phyloP scores from a whole-genome alignment of 2,113 vertebrate species.

The Nesoenas mayeri region DNA sequence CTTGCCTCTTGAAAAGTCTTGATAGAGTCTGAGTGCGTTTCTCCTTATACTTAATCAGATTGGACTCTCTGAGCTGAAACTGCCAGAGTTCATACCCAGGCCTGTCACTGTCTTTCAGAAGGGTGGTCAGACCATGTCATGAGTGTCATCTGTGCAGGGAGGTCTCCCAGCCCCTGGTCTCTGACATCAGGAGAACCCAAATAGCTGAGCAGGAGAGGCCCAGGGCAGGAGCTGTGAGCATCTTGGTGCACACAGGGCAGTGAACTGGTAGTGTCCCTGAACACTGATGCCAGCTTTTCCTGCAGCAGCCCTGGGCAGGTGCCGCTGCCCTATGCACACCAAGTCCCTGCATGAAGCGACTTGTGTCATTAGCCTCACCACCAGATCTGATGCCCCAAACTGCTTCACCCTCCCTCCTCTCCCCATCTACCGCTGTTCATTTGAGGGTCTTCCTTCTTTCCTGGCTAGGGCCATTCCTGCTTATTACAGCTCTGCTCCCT shows the following conservation, averaged over 20 bases:
- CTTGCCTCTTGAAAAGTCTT: neutral
- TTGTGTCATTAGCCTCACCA: neutral
- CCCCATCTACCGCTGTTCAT: neutral
- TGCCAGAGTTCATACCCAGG: neutral
- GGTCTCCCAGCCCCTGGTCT: neutral
- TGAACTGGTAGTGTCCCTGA: neutral
- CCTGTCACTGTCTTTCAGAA: neutral
- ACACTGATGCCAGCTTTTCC: neutral
- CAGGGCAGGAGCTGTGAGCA: neutral
- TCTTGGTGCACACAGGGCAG: no score
- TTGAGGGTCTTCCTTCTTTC: neutral
- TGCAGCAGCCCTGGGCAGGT: neutral
- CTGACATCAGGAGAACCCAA: neutral
- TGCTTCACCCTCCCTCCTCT: neutral
- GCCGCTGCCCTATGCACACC: accelerated
- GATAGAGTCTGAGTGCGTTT: neutral
- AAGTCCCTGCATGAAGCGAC: neutral
- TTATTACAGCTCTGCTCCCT: neutral
- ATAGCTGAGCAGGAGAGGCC: neutral
- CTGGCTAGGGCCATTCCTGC: neutral
- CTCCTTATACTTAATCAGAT: neutral
- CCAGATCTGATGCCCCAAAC: neutral
- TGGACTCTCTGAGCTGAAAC: neutral
- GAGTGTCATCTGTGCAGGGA: accelerated
- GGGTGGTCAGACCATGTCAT: neutral